Base-by-base conservation (phyloP, 2,113 vertebrate genomes). In the Chrysochloris asiatica region DNA sequence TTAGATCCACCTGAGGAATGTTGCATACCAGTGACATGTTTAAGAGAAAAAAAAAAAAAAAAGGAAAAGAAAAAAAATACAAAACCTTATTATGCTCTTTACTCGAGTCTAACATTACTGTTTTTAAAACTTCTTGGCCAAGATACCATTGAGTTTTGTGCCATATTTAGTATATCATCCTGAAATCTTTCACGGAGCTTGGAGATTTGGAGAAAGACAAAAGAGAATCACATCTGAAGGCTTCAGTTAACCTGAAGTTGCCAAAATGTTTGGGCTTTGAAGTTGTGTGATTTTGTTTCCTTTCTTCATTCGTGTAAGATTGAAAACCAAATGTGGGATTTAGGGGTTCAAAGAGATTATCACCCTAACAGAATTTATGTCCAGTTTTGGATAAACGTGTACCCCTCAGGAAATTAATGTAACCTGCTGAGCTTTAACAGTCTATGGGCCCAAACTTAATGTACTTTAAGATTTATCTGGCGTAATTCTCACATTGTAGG, bases 271-370 rank as follows among this genome's bases (percentile, higher is more conserved):
- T 81, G 84, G 79, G 71, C 47, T 69, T 93, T 52, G 88, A 96
- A 96, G 78, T 72, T 78, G 94, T 79, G 67, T 94, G 95, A 91
- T 93, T 93, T 0, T 88, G 76, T 89, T 96, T 94, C 73, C 86
- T 91, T 93, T 87, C 71, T 95, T 78, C 94, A 19, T 81, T 96
- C 96, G 59, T 38, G 71, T 71, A 81, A 88, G 92, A 43, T 81
- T 79, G 71, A 36, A 91, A 83, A 85, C 80, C 76, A 65, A 86
- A 95, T 67, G 72, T 79, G 50, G 85, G 82, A 71, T 75, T 82
- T 72, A 71, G 47, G 71, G 72, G 41, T 86, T 95, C 88, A 61
- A 92, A 95, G 71, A 90, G 45, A 94, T 94, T 89, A 45, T 45
- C 86, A 77, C 22, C 86, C 59, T 73, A 72, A 73, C 69, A 94